Conservation (phyloP, 2,888 invertebrate species). For the Leucozona laternaria region DNA sequence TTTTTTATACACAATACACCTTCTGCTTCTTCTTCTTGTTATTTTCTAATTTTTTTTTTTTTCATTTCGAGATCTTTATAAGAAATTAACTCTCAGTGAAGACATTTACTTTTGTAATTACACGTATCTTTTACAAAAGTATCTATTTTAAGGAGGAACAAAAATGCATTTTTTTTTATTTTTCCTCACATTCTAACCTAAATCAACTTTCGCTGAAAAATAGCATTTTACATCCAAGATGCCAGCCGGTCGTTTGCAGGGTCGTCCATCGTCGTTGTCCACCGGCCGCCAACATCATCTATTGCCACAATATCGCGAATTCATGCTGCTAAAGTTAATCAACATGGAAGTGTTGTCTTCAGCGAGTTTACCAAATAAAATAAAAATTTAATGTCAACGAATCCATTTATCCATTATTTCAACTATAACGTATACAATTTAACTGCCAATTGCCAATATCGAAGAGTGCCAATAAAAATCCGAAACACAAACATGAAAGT, state of each 20-base stretch:
- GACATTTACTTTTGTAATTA: constrained; percentile 71
- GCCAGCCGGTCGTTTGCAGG: constrained; percentile 10
- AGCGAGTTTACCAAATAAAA: constrained; percentile 19
- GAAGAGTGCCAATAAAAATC: constrained; percentile 46
- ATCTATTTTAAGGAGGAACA: constrained; percentile 53
- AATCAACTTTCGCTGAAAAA: constrained; percentile 71
- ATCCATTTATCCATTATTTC: constrained; percentile 61
- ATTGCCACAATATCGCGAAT: constrained; percentile 15
- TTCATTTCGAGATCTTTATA: constrained; percentile 14
- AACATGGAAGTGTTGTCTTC: constrained; percentile 49
- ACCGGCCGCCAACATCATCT: not conserved
- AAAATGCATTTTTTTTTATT: constrained; percentile 43
- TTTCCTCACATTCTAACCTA: constrained; percentile 73
- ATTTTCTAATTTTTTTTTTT: not conserved
- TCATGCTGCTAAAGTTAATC: constrained; percentile 34
- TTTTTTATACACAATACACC: constrained; percentile 22
- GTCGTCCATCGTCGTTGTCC: not conserved
- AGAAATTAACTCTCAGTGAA: constrained; percentile 60
- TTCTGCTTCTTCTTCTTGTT: constrained; percentile 1
- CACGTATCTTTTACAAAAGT: constrained; percentile 67
- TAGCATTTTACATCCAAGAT: not conserved
- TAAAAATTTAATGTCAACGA: constrained; percentile 60
- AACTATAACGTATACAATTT: constrained; percentile 48
- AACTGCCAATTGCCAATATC: constrained; percentile 59
- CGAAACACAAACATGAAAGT: constrained; percentile 33